A percentile compares a stretch with the other conserved stretches of the same genome.
Evolutionary conservation across 2,113 vertebrate genomes (phyloP).

Genomic region (Ciconia boyciana): DNA sequence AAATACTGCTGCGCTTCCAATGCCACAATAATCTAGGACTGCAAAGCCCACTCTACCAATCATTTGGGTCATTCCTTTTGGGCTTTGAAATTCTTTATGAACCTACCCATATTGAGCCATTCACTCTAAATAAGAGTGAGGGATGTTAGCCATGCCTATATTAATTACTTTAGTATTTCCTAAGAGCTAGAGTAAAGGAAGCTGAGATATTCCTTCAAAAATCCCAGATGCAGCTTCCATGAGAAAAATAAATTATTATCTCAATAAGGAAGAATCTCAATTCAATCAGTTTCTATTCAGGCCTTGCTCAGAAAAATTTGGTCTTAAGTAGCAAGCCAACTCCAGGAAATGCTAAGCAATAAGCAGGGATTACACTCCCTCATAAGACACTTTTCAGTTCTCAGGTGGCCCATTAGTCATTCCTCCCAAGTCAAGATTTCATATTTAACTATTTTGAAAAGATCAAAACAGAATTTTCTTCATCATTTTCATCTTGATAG

Average conservation of each 20-base stretch:
- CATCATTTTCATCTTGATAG: not conserved
- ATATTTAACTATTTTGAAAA: not conserved
- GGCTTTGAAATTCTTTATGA: not conserved
- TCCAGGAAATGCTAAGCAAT: not conserved
- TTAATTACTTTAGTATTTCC: not conserved
- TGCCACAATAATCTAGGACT: not conserved
- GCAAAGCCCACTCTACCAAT: not conserved
- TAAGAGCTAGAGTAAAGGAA: not conserved
- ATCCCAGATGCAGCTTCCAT: not conserved
- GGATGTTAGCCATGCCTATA: not conserved
- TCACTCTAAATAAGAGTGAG: not conserved
- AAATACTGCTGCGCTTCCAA: not conserved
- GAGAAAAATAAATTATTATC: not conserved
- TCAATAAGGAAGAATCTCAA: not conserved
- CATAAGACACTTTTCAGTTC: not conserved
- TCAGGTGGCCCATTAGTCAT: slow-evolving; percentile 30
- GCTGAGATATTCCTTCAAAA: not conserved
- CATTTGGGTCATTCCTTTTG: not conserved
- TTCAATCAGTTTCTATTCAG: slow-evolving; percentile 51
- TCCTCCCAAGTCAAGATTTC: not conserved
- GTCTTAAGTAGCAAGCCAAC: not conserved
- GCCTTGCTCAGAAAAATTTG: not conserved
- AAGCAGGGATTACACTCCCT: not conserved
- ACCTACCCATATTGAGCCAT: not conserved
- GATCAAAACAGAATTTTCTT: not conserved